Percentiles rank a stretch among this genome's conserved stretches.
phyloP scores from a whole-genome alignment of 2,113 vertebrate genomes.

The Misgurnus anguillicaudatus region DNA sequence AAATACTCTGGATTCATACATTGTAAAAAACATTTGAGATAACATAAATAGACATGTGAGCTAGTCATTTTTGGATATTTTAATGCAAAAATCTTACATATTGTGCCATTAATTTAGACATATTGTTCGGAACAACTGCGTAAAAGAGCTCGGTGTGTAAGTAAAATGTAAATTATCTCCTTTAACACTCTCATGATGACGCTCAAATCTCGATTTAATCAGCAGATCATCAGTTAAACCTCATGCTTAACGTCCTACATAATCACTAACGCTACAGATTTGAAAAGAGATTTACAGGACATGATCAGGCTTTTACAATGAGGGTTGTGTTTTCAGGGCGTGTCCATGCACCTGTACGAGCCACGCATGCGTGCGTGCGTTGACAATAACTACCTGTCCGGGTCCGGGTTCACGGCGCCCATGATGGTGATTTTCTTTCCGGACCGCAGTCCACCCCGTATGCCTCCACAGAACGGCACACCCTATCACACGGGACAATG shows the following conservation, averaged over 20 bases:
- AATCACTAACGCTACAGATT: too few species aligned
- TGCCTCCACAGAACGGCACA: slow-evolving; percentile 90
- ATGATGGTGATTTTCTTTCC: slow-evolving; percentile 90
- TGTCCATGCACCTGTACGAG: not conserved
- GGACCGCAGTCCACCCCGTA: slow-evolving; percentile 86
- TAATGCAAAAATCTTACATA: too few species aligned
- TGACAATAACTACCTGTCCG: slow-evolving; percentile 79
- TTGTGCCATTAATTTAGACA: too few species aligned
- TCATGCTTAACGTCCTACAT: not conserved
- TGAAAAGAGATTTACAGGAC: too few species aligned
- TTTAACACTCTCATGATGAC: not conserved
- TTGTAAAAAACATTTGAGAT: too few species aligned
- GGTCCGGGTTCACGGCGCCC: slow-evolving; percentile 86
- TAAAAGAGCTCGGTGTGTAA: not conserved
- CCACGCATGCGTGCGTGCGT: not conserved
- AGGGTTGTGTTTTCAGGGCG: not conserved
- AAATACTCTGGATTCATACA: too few species aligned
- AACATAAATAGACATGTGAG: too few species aligned
- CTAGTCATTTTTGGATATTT: too few species aligned
- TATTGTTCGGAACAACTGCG: not conserved
- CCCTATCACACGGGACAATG: slow-evolving; percentile 67
- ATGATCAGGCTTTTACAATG: not conserved
- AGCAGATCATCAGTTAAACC: not conserved
- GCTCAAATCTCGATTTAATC: not conserved
- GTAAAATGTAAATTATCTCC: not conserved